Base-by-base conservation (phyloP, 2,797 vertebrate genomes). In the Brachyalestes nurse region DNA sequence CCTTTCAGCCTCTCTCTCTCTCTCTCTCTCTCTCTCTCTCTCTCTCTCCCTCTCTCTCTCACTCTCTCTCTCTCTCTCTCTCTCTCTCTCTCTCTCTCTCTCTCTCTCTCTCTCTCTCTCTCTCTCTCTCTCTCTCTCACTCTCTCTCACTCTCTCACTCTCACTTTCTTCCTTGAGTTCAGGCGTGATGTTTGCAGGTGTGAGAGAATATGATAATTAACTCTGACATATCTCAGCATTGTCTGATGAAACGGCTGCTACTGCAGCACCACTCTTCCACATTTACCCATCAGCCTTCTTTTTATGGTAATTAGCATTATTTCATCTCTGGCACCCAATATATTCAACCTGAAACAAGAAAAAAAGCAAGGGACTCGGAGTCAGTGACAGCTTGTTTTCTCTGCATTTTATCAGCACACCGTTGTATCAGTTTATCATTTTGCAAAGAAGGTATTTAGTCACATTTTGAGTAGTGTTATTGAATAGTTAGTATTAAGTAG, bases 201-300 rank as follows among this genome's bases (percentile, higher is more conserved):
- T 87, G 89, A 88, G 89, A 88, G 87, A 86, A 86, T 90, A 90
- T 84, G 87, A 90, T 93, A 94, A 93, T 94, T 94, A 93, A 91
- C 95, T 94, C 84, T 85, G 86, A 85, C 84, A 89, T 86, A 71
- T 86, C 84, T 84, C 76, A 62, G 66, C 83, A 81, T 82, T 79
- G 78, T 80, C 73, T 79, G 79, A 85, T 87, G 83, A 87, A 84
- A 86, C 67, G 82, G 76, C 78, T 84, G 81, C 81, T 77, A 45
- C 82, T 77, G 79, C 78, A 79, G 80, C 80, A 75, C 84, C 47
- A 74, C 69, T 25, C 67, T 83, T 87, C 88, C 87, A 84, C 87
- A 84, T 88, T 87, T 88, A 89, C 82, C 83, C 84, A 78, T 84
- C 82, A 82, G 70, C 85, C 72, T 82, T 64, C 86, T 84, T 86